A percentile compares a stretch with the other conserved stretches of the same genome.
Evolutionary conservation across 2,113 vertebrate genomes (phyloP).

Genomic region (Oryzias javanicus): DNA sequence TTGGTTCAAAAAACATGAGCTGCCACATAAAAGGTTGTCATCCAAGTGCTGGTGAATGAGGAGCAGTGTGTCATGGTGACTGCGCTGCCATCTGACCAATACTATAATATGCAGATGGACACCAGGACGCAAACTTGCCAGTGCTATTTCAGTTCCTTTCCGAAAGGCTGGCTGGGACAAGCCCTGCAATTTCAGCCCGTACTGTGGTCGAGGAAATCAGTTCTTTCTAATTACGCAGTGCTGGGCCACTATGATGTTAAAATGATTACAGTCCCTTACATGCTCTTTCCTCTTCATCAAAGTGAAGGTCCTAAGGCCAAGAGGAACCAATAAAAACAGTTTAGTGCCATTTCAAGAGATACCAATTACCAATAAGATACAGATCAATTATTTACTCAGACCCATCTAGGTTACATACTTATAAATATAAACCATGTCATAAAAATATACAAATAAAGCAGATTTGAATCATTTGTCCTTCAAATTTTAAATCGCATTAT

Average conservation of each 20-base stretch:
- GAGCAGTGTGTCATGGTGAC: slow-evolving; percentile 53
- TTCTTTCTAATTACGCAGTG: slow-evolving; percentile 76
- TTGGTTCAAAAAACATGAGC: slow-evolving; percentile 64
- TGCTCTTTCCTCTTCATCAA: slow-evolving; percentile 70
- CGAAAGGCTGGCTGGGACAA: slow-evolving; percentile 59
- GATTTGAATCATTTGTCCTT: too few species aligned
- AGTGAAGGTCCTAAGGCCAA: slow-evolving; percentile 57
- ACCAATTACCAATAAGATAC: slow-evolving; percentile 42
- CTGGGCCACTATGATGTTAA: slow-evolving; percentile 70
- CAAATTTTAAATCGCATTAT: too few species aligned
- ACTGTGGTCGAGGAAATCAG: slow-evolving; percentile 75
- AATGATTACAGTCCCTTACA: slow-evolving; percentile 75
- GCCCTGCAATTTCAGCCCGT: slow-evolving; percentile 76
- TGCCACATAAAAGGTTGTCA: slow-evolving; percentile 68
- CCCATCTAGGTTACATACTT: too few species aligned
- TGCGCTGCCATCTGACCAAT: slow-evolving; percentile 62
- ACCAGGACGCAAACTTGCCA: slow-evolving; percentile 59
- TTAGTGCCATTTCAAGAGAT: slow-evolving; percentile 63
- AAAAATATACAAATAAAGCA: too few species aligned
- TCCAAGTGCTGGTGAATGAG: slow-evolving; percentile 49
- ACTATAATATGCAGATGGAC: slow-evolving; percentile 56
- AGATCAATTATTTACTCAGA: neutral
- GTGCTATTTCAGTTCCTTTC: slow-evolving; percentile 71
- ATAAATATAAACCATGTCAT: too few species aligned
- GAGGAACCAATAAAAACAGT: slow-evolving; percentile 51